Conservation (phyloP, 2,797 vertebrate genomes). For the Clarias platycephalus region DNA sequence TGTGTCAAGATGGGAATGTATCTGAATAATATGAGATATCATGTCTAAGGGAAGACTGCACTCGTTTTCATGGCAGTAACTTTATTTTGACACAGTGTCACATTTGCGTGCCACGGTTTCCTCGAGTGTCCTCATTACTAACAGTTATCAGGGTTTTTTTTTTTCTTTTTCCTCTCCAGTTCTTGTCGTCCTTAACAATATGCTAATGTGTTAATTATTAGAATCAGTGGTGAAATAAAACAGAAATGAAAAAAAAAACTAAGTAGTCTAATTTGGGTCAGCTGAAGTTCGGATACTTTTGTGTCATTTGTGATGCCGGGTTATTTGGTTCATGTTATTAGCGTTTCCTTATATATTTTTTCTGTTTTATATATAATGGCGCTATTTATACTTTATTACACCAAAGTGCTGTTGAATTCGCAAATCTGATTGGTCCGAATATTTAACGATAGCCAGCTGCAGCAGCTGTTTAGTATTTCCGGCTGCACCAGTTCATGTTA, state of each 20-base stretch:
- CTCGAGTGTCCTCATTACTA: not conserved
- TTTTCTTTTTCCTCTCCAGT: not conserved
- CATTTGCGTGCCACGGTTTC: not conserved
- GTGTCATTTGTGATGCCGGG: not conserved
- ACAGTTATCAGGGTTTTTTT: not conserved
- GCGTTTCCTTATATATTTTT: no score
- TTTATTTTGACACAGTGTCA: conserved; percentile 9
- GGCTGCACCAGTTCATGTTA: not conserved
- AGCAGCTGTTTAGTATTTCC: no score
- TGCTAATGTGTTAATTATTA: conserved; percentile 18
- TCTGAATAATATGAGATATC: not conserved
- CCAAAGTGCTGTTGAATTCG: not conserved
- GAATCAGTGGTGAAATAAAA: not conserved
- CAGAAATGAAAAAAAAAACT: no score
- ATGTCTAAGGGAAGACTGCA: not conserved
- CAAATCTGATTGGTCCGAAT: not conserved
- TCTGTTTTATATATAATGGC: not conserved
- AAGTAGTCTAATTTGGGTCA: not conserved
- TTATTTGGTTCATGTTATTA: not conserved
- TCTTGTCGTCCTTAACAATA: not conserved
- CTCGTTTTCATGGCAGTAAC: not conserved
- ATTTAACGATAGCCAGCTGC: not conserved
- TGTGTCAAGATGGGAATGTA: not conserved
- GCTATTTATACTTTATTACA: not conserved
- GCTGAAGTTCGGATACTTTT: no score